Percentiles rank a stretch among this genome's conserved stretches.
phyloP scores from a whole-genome alignment of 2,113 vertebrate species.

The Percopsis transmontana region DNA sequence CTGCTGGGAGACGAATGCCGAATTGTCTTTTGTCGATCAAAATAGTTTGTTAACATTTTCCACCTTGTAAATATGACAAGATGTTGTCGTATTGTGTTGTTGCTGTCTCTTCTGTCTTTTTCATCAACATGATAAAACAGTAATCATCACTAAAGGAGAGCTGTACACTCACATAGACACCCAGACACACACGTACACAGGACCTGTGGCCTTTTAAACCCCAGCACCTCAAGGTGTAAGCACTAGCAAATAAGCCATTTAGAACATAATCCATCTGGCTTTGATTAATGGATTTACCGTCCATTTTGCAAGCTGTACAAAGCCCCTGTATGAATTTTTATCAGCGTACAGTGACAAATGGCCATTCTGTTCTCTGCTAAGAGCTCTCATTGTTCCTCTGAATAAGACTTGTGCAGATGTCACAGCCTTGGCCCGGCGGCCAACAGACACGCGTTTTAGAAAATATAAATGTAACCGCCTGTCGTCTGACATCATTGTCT shows the following conservation, averaged over 20 bases:
- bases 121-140: conserved; percentile 67
- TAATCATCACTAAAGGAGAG: conserved; percentile 43
- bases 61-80: background rate
- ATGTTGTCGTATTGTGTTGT: conserved; percentile 24
- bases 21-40: too few relatives aligned
- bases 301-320: conserved; percentile 69
- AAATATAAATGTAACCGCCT: conserved; percentile 70
- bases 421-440: conserved; percentile 60
- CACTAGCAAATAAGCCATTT: conserved; percentile 48
- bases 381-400: conserved; percentile 72
- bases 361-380: conserved; percentile 68
- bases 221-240: conserved; percentile 57
- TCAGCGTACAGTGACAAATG: conserved; percentile 77
- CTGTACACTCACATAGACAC: conserved; percentile 9
- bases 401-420: conserved; percentile 68
- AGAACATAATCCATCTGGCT: conserved; percentile 68
- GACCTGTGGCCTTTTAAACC: conserved; percentile 60
- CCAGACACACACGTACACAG: conserved; percentile 7
- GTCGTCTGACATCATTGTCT: conserved; percentile 71
- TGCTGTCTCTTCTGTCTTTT: conserved; percentile 29
- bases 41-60: too few relatives aligned
- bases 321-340: conserved; percentile 74
- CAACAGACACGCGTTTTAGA: conserved; percentile 43
- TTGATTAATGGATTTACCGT: conserved; percentile 73
- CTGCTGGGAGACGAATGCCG: conserved; percentile 32